Percentiles rank a stretch among this genome's conserved stretches.
Conservation (phyloP, 1,140 invertebrate genomes). For the Orius laevigatus region DNA sequence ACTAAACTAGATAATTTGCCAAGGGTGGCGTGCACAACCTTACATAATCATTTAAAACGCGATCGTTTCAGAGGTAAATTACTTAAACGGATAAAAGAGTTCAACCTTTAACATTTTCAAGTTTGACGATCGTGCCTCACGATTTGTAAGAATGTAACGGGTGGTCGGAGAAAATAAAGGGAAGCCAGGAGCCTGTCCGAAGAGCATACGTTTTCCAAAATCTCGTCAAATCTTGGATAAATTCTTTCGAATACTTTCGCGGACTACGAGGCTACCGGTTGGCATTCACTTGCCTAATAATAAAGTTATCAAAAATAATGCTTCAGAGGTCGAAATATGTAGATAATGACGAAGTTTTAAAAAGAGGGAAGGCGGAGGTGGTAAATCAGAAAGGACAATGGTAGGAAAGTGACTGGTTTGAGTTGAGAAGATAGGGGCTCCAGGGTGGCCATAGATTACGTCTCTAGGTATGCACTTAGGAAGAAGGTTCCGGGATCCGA, state of each 20-base stretch:
- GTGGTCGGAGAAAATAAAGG: no score
- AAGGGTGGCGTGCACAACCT: no score
- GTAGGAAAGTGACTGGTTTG: conserved; percentile 11
- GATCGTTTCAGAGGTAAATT: no score
- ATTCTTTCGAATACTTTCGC: no score
- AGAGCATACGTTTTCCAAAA: no score
- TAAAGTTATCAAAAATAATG: no score
- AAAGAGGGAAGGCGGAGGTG: neutral
- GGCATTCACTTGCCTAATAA: no score
- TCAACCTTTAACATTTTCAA: conserved; percentile 7
- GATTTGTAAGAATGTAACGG: neutral
- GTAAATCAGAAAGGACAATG: conserved; percentile 11
- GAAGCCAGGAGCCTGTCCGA: no score
- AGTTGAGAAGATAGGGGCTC: conserved; percentile 9
- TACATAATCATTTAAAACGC: no score
- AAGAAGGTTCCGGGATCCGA: conserved; percentile 7
- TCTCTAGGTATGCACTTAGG: conserved; percentile 16
- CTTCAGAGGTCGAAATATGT: neutral
- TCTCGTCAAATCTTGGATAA: no score
- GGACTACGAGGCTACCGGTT: no score
- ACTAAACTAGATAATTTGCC: no score
- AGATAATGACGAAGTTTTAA: conserved; percentile 1
- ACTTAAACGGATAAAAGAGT: neutral
- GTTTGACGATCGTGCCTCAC: conserved; percentile 8
- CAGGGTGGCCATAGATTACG: conserved; percentile 7